A percentile compares a stretch with the other conserved stretches of the same genome.
Conservation (phyloP, 2,888 invertebrate species). For the Caenorhabditis japonica region DNA sequence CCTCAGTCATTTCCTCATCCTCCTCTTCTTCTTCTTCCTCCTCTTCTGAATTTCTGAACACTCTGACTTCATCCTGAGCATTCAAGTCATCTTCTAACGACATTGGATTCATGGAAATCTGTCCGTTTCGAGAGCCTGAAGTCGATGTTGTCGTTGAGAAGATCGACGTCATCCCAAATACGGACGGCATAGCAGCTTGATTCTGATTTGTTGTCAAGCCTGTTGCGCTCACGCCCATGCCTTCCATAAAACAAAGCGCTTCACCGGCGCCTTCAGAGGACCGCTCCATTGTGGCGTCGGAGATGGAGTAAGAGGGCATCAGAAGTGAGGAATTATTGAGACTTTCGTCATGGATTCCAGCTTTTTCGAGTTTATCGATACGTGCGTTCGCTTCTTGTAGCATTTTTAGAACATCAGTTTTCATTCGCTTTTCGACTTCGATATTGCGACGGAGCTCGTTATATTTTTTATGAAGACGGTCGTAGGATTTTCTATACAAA, state of each 20-base stretch:
- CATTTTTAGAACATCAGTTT: constrained; percentile 41
- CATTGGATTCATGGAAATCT: constrained; percentile 11
- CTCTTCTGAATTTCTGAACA: constrained; percentile 52
- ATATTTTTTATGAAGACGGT: constrained; percentile 38
- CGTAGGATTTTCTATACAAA: constrained; percentile 35
- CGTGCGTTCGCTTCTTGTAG: constrained; percentile 46
- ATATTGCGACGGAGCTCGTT: constrained; percentile 24
- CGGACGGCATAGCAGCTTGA: no score
- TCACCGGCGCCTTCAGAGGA: constrained; percentile 54
- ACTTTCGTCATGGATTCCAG: constrained; percentile 34
- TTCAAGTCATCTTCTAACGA: constrained; percentile 54
- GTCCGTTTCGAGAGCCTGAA: neutral
- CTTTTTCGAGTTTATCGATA: constrained; percentile 22
- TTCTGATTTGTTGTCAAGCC: no score
- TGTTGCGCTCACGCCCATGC: neutral
- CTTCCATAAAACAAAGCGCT: constrained; percentile 42
- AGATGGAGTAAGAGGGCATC: constrained; percentile 20
- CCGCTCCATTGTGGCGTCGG: constrained; percentile 7
- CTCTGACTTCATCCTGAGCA: constrained; percentile 50
- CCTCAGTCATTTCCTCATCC: constrained; percentile 32
- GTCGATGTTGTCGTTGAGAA: neutral
- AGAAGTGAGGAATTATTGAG: constrained; percentile 45
- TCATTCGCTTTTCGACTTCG: constrained; percentile 39
- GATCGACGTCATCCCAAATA: no score
- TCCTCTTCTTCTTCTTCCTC: constrained; percentile 12